Evolutionary conservation across 2,113 vertebrate species (phyloP).

Genomic region (Psettodes erumei): DNA sequence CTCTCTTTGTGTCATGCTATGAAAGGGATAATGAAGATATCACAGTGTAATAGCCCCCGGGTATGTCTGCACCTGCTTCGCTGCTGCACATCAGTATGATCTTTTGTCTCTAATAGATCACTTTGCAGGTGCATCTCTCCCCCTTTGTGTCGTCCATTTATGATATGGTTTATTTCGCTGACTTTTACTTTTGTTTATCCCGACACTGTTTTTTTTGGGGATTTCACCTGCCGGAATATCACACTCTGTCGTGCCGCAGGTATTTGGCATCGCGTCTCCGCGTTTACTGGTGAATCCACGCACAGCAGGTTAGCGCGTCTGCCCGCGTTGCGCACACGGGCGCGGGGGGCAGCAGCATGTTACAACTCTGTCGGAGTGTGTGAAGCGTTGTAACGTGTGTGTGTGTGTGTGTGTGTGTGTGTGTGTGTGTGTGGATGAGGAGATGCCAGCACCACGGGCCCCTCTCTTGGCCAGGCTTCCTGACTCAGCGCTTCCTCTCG

Average conservation of each 20-base stretch:
- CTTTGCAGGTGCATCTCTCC: slow-evolving; percentile 34
- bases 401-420: slow-evolving; percentile 63
- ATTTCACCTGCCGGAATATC: slow-evolving; percentile 21
- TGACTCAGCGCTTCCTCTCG: slow-evolving; percentile 79
- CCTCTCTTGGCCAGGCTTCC: slow-evolving; percentile 73
- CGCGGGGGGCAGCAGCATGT: slow-evolving; percentile 42
- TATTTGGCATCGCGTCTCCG: slow-evolving; percentile 38
- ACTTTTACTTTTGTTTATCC: slow-evolving; percentile 3
- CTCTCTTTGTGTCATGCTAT: slow-evolving; percentile 61
- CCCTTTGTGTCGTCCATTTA: background rate
- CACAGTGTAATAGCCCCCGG: slow-evolving; percentile 52
- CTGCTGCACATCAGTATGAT: slow-evolving; percentile 34
- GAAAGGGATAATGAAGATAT: slow-evolving; percentile 67
- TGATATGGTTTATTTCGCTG: background rate
- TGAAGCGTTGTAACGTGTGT: slow-evolving; percentile 58
- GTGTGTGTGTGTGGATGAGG: slow-evolving; percentile 63
- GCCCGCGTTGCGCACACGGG: slow-evolving; percentile 2
- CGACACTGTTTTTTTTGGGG: background rate
- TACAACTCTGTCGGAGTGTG: slow-evolving; percentile 60
- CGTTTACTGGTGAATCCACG: slow-evolving; percentile 33
- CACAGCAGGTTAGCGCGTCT: slow-evolving; percentile 23
- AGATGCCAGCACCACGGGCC: slow-evolving; percentile 76
- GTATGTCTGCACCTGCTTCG: slow-evolving; percentile 64
- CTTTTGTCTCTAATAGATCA: slow-evolving; percentile 41
- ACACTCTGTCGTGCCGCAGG: slow-evolving; percentile 37